phyloP scores from a whole-genome alignment of 2,888 invertebrate species.

The Ptilodon capucinus region DNA sequence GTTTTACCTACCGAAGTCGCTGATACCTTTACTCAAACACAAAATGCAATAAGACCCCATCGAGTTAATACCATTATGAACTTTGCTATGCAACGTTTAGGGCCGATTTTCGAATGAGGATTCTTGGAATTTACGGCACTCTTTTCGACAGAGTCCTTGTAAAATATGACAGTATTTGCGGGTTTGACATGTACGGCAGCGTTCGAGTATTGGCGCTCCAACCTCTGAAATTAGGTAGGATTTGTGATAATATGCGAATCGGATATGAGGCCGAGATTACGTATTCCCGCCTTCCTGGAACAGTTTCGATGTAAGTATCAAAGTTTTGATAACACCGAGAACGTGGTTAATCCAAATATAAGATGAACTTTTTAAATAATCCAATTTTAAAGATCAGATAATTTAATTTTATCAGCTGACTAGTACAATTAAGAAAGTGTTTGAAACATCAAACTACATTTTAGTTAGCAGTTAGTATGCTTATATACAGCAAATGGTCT shows the following conservation, averaged over 20 bases:
- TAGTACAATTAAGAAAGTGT: conserved; percentile 27
- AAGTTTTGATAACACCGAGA: conserved; percentile 64
- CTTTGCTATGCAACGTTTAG: conserved; percentile 11
- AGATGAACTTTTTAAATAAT: conserved; percentile 56
- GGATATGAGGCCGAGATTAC: conserved; percentile 58
- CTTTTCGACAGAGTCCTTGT: conserved; percentile 29
- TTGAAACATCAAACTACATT: no score
- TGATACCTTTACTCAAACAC: conserved; percentile 32
- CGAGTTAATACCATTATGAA: conserved; percentile 10
- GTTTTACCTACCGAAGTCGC: conserved; percentile 59
- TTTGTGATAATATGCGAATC: conserved; percentile 66
- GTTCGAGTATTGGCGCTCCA: conserved; percentile 48
- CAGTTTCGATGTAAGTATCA: conserved; percentile 49
- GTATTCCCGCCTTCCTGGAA: conserved; percentile 41
- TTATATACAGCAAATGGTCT: no score
- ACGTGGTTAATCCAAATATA: conserved; percentile 51
- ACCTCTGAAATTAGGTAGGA: conserved; percentile 57
- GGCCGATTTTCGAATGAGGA: conserved; percentile 29
- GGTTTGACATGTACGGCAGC: conserved; percentile 54
- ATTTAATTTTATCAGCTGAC: conserved; percentile 29
- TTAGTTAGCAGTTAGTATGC: no score
- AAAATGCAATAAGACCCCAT: conserved; percentile 11
- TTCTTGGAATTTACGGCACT: conserved; percentile 22
- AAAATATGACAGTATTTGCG: conserved; percentile 58
- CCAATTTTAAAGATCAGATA: conserved; percentile 59